These are phyloP conservation scores for Microchrysa polita DNA, from an alignment of 2,888 invertebrate species.

Conservation along the genomic window DNA sequence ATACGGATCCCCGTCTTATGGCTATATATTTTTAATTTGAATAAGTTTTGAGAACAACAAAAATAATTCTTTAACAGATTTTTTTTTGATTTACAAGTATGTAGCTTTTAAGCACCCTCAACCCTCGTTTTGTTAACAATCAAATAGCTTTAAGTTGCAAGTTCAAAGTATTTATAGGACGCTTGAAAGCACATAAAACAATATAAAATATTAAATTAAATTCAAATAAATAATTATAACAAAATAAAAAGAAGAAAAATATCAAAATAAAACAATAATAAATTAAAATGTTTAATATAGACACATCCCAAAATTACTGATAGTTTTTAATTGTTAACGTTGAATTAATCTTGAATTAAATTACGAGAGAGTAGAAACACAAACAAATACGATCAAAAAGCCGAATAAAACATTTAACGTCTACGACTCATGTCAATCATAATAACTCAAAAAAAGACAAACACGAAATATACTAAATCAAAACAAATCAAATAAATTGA, in stretches of 20 bases:
- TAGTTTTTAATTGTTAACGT: no score
- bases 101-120: background rate
- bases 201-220: conserved; percentile 12
- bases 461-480: no score
- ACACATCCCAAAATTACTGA: no score
- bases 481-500: no score
- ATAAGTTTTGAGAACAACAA: background rate
- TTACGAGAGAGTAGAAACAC: no score
- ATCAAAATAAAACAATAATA: background rate
- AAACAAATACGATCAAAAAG: no score
- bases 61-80: conserved; percentile 21
- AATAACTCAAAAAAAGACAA: no score
- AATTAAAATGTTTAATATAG: background rate
- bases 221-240: background rate
- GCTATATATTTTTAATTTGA: conserved; percentile 34
- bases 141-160: conserved; percentile 36
- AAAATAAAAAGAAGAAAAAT: background rate
- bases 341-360: no score
- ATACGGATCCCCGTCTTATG: conserved; percentile 26
- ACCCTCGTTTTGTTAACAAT: conserved; percentile 23
- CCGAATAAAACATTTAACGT: no score
- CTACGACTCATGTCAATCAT: no score
- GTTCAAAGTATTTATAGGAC: conserved; percentile 31
- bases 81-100: background rate
- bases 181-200: conserved; percentile 29